Percentiles rank a stretch among this genome's conserved stretches.
These are phyloP conservation scores for Acleris cristana DNA, from an alignment of 2,888 invertebrate species.

Conservation along the genomic window DNA sequence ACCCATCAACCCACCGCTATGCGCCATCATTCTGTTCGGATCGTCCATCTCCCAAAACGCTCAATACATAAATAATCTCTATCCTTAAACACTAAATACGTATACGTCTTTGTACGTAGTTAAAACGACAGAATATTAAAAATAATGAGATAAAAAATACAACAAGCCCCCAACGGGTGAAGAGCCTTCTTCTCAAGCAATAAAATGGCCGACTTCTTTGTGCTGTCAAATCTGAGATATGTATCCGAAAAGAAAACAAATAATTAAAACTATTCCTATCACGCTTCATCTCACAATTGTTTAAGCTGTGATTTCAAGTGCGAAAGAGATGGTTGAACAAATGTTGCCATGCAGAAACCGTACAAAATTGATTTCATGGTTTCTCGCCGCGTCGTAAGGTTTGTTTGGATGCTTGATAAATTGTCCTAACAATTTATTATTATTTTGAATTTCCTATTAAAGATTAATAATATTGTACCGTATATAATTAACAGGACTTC, in stretches of 20 bases:
- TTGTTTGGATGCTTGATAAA: constrained; percentile 17
- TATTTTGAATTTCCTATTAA: not conserved
- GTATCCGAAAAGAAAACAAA: constrained; percentile 74
- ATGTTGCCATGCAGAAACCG: constrained; percentile 52
- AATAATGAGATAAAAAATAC: constrained; percentile 64
- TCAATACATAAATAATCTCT: constrained; percentile 68
- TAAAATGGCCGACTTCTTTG: constrained; percentile 83
- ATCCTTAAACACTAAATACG: constrained; percentile 72
- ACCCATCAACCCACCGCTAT: constrained; percentile 90
- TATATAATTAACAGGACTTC: not conserved
- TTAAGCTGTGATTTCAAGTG: constrained; percentile 55
- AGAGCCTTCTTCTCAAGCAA: constrained; percentile 64
- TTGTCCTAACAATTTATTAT: not conserved
- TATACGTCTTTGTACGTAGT: constrained; percentile 79
- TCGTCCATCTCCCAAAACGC: constrained; percentile 86
- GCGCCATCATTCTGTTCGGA: constrained; percentile 93
- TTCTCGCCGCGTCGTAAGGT: constrained; percentile 29
- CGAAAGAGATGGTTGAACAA: constrained; percentile 59
- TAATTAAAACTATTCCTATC: constrained; percentile 73
- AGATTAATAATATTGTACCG: not conserved
- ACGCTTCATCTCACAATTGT: constrained; percentile 63
- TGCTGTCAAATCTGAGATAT: constrained; percentile 78
- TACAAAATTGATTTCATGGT: constrained; percentile 35
- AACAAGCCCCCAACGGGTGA: constrained; percentile 58
- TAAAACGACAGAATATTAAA: constrained; percentile 53